Conservation (phyloP, 2,113 vertebrate species). For the Thalassarche chlororhynchos region DNA sequence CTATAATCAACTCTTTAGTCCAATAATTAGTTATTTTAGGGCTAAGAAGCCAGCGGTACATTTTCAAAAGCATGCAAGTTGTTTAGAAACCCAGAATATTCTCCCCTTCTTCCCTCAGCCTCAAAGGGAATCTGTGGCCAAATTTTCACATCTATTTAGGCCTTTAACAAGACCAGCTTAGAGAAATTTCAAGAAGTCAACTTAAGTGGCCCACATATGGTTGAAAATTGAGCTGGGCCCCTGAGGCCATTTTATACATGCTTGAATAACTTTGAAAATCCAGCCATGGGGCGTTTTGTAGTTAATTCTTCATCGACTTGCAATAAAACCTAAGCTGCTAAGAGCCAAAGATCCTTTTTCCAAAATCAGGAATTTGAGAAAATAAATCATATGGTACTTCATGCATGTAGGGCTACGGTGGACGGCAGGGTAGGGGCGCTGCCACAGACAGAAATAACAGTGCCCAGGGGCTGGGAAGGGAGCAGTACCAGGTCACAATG, state of each 20-base stretch:
- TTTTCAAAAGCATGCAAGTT: neutral
- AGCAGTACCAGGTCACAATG: fast-evolving
- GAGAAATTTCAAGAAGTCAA: neutral
- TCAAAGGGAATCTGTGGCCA: neutral
- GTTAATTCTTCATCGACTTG: neutral
- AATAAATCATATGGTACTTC: neutral
- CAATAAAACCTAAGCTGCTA: neutral
- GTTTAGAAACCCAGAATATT: neutral
- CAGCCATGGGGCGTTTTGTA: neutral
- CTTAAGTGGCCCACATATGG: neutral
- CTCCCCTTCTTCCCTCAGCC: neutral
- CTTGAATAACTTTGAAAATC: neutral
- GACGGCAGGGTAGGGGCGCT: neutral
- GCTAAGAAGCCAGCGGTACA: neutral
- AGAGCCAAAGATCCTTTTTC: neutral
- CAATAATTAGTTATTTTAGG: neutral
- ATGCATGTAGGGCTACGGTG: neutral
- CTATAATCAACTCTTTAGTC: neutral
- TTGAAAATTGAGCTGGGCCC: neutral
- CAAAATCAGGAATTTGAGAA: neutral
- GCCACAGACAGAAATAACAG: neutral
- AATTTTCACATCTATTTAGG: neutral
- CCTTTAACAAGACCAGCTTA: neutral
- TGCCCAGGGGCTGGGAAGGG: neutral
- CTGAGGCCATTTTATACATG: neutral